Evolutionary conservation across 2,113 vertebrate species (phyloP), one percentile per base, ranked within the genome.

Genomic region (Chascanopsetta lugubris): DNA sequence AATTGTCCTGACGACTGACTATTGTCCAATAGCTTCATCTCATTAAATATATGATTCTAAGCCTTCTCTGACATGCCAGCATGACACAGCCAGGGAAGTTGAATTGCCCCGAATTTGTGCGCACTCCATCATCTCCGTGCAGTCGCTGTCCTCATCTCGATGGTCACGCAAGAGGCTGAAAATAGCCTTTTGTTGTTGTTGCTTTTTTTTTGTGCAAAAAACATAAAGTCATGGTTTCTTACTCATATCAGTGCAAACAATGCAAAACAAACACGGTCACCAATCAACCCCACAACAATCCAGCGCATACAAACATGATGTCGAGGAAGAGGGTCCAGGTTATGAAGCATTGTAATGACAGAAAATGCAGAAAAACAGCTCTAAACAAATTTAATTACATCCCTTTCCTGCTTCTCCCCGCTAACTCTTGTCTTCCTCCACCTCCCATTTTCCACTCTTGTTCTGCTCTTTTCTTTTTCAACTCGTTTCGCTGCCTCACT

Each of bases 401-500:
- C 56, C 40, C 27, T 34, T 20, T 54, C 38, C 58, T 56, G 43
- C 27, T 48, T 61, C 42, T 50, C 26, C 7, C 34, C 8, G 17
- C 20, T 25, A 42, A 25, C 45, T 51, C 42, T 51, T 55, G 32
- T 20, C 22, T 51, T 69, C 22, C 8, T 46, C 42, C 30, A 2
- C 12, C 29, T 29, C 29, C 24, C 21, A 4, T 24, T 58, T 36
- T 72, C 36, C 54, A 22, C 49, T 62, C 10, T 56, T 38, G 9
- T 56, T 56, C 48, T 49, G 42, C 42, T 40, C 47, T 66, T 60
- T 9, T 64, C 50, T 67, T 61, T 75, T 63, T 61, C 61, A 61
- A 57, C 66, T 79, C 29, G 69, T 80, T 87, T 80, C 84, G 81
- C 78, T 86, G 70, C 70, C 73, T 88, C 77, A 76, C 61, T 76